phyloP scores from a whole-genome alignment of 2,797 vertebrate genomes.

The Sarcophilus harrisii region DNA sequence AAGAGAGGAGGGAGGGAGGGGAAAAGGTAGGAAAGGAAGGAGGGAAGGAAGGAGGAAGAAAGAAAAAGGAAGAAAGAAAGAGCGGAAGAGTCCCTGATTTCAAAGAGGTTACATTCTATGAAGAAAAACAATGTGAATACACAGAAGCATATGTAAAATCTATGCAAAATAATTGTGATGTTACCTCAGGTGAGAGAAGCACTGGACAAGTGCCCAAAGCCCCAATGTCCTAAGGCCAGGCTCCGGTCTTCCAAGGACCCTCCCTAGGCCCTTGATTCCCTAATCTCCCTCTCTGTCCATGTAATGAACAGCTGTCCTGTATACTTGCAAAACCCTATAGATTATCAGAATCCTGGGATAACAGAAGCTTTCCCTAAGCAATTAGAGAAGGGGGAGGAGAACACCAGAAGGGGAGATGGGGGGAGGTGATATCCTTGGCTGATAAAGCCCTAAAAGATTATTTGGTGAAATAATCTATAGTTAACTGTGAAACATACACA shows the following conservation, averaged over 20 bases:
- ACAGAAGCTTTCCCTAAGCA: neutral
- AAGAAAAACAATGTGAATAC: neutral
- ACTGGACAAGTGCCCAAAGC: neutral
- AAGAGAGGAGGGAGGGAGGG: too few species aligned
- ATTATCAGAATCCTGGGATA: neutral
- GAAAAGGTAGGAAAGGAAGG: rapidly evolving
- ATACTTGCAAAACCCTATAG: neutral
- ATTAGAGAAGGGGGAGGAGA: neutral
- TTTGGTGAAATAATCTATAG: neutral
- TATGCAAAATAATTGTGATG: neutral
- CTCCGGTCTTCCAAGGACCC: neutral
- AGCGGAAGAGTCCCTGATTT: neutral
- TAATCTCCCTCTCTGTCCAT: too few species aligned
- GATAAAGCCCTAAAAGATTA: neutral
- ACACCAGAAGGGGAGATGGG: neutral
- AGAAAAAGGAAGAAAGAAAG: too few species aligned
- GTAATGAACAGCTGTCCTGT: neutral
- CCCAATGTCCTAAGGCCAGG: neutral
- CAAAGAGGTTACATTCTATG: neutral
- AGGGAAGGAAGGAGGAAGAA: rapidly evolving
- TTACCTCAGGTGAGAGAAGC: neutral
- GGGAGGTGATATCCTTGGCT: neutral
- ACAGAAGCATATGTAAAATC: neutral
- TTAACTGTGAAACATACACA: neutral
- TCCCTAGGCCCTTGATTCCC: neutral